Base-by-base conservation (phyloP, 1,140 invertebrate genomes). In the Drosophila parvula region DNA sequence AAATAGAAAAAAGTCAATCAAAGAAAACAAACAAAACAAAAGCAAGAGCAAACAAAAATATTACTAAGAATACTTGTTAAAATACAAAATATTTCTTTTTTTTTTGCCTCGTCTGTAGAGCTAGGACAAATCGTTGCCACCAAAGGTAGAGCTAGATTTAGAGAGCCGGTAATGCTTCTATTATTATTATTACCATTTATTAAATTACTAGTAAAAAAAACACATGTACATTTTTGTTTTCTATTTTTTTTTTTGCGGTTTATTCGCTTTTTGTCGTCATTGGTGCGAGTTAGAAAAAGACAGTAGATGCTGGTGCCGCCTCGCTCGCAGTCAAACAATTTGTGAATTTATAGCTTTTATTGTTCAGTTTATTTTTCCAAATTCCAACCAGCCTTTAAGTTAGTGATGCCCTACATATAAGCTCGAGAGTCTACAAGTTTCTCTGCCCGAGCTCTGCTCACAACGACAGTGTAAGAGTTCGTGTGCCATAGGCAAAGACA, bases 261-360 rank as follows among this genome's bases (percentile, higher is more conserved):
- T 32, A 22, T 45, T 65, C 32, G 57, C 12, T 50, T 58, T 57
- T 58, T n/a, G 34, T 22, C 27, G 10, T 36, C 34, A 4, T 50
- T 18, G 8, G 16, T 50, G 51, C 77, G 69, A 73, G 38, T 79
- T 78, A 79, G 75, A 79, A 65, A 79, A 74, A 53, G 68, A 79
- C 77, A 79, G 56, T 34, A 56, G 47, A 65, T 71, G 22, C 44
- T 30, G 18, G 5, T 41, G 61, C 43, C 36, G 36, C 56, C 62
- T 75, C 71, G 18, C 50, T 76, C 58, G 22, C 14, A 43, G 9
- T 14, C 27, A 28, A 48, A 36, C 18, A 48, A 40, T 36, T 30
- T 11, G 40, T 18, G 28, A 76, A 38, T 68, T 68, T 60, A 22
- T 3, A 45, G 16, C 10, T 48, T 40, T 32, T 44, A n/a, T 27